These are phyloP conservation scores for Magallana angulata DNA, from an alignment of 1,140 invertebrate species.

Conservation along the genomic window DNA sequence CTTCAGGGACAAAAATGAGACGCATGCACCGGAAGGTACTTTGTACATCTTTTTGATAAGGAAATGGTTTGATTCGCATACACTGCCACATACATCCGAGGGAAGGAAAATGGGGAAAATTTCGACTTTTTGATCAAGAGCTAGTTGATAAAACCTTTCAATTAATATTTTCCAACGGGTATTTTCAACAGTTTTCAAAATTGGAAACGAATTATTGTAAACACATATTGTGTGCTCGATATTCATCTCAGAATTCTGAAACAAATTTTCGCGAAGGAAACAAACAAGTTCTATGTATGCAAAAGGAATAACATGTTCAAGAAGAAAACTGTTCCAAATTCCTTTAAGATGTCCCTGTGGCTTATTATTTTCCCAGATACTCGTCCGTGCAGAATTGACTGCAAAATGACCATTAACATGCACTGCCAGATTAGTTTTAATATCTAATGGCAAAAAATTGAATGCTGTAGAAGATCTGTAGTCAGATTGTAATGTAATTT, in stretches of 20 bases:
- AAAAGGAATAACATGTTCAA: conserved; percentile 64
- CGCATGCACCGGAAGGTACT: not conserved
- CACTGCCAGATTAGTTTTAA: conserved; percentile 70
- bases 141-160: not conserved
- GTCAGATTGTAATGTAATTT: conserved; percentile 2
- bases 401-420: conserved; percentile 77
- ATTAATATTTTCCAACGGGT: not conserved
- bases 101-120: not conserved
- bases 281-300: conserved; percentile 60
- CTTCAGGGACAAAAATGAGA: not conserved
- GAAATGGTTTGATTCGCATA: not conserved
- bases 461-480: conserved; percentile 58
- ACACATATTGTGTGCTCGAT: not conserved
- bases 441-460: conserved; percentile 75
- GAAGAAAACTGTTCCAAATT: conserved; percentile 70
- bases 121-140: not conserved
- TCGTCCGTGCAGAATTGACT: conserved; percentile 73
- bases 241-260: not conserved
- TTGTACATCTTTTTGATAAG: not conserved
- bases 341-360: conserved; percentile 49
- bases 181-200: not conserved
- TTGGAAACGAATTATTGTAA: not conserved
- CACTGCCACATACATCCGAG: not conserved
- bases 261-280: not conserved
- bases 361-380: conserved; percentile 66